phyloP scores from a whole-genome alignment of 1,140 invertebrate species.

The Leucophenga varia region DNA sequence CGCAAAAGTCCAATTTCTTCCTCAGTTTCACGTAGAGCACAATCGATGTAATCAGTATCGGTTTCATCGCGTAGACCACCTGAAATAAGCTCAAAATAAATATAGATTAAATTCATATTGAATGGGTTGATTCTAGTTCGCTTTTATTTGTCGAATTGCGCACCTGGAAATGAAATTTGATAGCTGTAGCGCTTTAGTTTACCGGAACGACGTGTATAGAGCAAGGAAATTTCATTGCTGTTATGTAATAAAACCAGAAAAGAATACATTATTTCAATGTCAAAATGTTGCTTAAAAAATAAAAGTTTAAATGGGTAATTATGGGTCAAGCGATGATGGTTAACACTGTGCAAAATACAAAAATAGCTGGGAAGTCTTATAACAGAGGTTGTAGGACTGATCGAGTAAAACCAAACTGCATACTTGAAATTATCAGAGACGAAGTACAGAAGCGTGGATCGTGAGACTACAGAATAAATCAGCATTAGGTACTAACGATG shows the following conservation, averaged over 20 bases:
- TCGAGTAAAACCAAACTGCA: no score
- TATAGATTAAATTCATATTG: neutral
- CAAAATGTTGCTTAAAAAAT: no score
- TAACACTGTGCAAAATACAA: no score
- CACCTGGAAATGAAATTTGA: slow-evolving; percentile 86
- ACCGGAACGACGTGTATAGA: slow-evolving; percentile 80
- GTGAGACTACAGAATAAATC: no score
- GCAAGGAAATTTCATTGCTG: slow-evolving; percentile 70
- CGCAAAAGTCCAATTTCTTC: slow-evolving; percentile 80
- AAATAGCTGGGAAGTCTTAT: neutral
- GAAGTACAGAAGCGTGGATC: no score
- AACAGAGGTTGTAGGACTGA: neutral
- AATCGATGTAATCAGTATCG: slow-evolving; percentile 66
- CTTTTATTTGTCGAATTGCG: neutral
- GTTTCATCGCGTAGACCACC: slow-evolving; percentile 73
- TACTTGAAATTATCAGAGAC: no score
- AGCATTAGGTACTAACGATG: no score
- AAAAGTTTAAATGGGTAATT: no score
- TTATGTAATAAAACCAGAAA: no score
- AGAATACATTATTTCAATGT: neutral
- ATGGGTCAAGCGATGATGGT: no score
- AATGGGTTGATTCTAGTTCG: neutral
- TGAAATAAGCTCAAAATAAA: slow-evolving; percentile 1
- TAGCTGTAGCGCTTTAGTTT: slow-evolving; percentile 74
- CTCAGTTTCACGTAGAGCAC: slow-evolving; percentile 85